Evolutionary conservation across 2,888 invertebrate genomes (phyloP).

Genomic region (Anorthoa munda): DNA sequence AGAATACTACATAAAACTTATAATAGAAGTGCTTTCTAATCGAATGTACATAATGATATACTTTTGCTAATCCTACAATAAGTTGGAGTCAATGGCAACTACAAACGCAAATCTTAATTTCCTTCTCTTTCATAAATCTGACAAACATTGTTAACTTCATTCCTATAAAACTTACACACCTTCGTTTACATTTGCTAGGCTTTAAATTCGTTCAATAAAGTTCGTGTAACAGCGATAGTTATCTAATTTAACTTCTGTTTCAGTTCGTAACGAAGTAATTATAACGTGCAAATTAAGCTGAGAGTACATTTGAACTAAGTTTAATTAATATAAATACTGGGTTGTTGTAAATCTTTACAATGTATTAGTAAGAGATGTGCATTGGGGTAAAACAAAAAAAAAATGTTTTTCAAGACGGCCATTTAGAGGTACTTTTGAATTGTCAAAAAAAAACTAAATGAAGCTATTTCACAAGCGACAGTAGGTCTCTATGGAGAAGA

Average conservation of each 20-base stretch:
- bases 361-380: too few relatives aligned
- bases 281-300: constrained; percentile 40
- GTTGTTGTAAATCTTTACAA: neutral
- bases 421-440: too few relatives aligned
- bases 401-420: too few relatives aligned
- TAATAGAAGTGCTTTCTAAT: too few relatives aligned
- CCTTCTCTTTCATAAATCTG: constrained; percentile 1
- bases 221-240: constrained; percentile 20
- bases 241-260: constrained; percentile 35
- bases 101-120: neutral
- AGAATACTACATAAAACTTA: too few relatives aligned
- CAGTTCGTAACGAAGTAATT: constrained; percentile 36
- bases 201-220: constrained; percentile 28
- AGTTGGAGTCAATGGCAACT: too few relatives aligned
- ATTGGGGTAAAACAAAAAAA: too few relatives aligned
- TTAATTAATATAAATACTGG: constrained; percentile 22
- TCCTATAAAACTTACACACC: constrained; percentile 3
- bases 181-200: constrained; percentile 11
- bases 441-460: too few relatives aligned
- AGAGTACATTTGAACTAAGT: constrained; percentile 2
- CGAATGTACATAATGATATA: too few relatives aligned
- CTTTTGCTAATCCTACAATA: too few relatives aligned
- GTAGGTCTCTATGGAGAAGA: too few relatives aligned
- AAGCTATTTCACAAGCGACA: too few relatives aligned
- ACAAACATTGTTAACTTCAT: neutral